Conservation (phyloP, 1,140 invertebrate genomes). For the Drosophila subpulchrella region DNA sequence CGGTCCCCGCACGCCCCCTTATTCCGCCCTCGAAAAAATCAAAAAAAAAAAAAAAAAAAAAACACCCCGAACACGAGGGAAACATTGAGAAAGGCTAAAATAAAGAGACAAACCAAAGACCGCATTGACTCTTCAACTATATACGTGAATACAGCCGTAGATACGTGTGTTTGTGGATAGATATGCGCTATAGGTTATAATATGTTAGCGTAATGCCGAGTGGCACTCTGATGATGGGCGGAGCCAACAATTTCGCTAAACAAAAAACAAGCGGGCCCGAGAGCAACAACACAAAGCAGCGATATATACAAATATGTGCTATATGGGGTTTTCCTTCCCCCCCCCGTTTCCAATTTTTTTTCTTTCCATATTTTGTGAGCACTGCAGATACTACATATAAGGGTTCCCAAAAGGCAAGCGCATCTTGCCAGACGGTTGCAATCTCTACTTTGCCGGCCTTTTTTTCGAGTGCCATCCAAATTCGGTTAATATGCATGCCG, state of each 20-base stretch:
- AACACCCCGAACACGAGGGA: conserved; percentile 1
- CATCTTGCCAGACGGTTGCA: conserved; percentile 62
- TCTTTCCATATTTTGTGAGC: conserved; percentile 8
- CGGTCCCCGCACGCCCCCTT: neutral
- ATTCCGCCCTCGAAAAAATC: neutral
- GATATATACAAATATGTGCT: conserved; percentile 16
- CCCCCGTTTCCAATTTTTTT: neutral
- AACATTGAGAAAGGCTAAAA: conserved; percentile 59
- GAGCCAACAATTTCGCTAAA: conserved; percentile 80
- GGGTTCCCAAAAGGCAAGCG: conserved; percentile 57
- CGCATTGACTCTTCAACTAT: conserved; percentile 82
- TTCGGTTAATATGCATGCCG: conserved; percentile 71
- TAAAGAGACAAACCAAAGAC: conserved; percentile 82
- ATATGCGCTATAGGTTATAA: conserved; percentile 75
- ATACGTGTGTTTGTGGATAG: conserved; percentile 39
- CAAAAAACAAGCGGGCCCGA: conserved; percentile 55
- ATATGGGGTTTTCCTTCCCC: neutral
- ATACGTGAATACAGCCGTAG: conserved; percentile 20
- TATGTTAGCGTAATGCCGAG: conserved; percentile 81
- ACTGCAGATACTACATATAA: conserved; percentile 64
- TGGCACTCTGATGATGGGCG: conserved; percentile 80
- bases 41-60: conserved; percentile 23
- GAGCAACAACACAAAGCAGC: conserved; percentile 50
- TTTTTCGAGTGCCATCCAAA: conserved; percentile 60
- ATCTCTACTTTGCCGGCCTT: conserved; percentile 24